phyloP scores from a whole-genome alignment of 2,113 vertebrate species.

The Pithys albifrons region DNA sequence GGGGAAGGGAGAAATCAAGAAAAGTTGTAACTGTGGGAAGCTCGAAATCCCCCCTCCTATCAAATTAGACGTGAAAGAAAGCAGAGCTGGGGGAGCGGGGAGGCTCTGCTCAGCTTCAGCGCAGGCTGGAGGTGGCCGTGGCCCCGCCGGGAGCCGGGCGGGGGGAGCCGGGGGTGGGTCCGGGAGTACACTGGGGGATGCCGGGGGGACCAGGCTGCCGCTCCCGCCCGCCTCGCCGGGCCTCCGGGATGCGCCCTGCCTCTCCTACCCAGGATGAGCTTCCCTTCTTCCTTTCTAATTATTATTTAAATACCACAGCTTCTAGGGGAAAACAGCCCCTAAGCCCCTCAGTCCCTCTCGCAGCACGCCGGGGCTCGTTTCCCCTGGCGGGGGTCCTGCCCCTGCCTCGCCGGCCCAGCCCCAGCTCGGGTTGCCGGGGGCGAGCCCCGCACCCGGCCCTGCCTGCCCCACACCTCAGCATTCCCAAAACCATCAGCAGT shows the following conservation, averaged over 20 bases:
- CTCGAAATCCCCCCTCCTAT: conserved; percentile 46
- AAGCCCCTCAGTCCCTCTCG: too few relatives aligned
- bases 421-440: not conserved
- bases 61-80: conserved; percentile 64
- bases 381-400: not conserved
- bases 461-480: not conserved
- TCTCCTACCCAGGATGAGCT: not conserved
- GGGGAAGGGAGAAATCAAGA: conserved; percentile 31
- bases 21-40: conserved; percentile 59
- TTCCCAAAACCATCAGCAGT: too few relatives aligned
- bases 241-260: not conserved
- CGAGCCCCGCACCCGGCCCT: not conserved
- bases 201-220: not conserved
- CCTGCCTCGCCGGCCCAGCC: not conserved
- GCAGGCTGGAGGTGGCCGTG: not conserved
- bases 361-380: too few relatives aligned
- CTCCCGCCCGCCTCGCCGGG: not conserved
- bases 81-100: conserved; percentile 40
- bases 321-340: not conserved
- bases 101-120: conserved; percentile 50
- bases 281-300: not conserved
- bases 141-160: not conserved
- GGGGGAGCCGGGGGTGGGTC: not conserved
- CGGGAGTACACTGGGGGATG: not conserved
- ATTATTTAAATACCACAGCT: not conserved